These are phyloP conservation scores for Platycnemis pennipes DNA, from an alignment of 2,888 invertebrate genomes.

Conservation along the genomic window DNA sequence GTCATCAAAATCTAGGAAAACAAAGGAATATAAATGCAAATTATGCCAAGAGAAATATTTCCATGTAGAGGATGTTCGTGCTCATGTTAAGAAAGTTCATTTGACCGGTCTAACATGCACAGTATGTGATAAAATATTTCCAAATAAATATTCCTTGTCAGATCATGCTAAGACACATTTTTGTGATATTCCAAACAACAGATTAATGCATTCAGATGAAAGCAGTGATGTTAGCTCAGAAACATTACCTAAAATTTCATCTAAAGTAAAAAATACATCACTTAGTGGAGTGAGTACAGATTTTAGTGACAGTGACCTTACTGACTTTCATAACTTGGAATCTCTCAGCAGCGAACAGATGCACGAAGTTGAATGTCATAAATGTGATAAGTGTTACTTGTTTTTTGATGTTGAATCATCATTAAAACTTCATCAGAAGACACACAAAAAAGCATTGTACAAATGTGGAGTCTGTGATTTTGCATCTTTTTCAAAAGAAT, in stretches of 20 bases:
- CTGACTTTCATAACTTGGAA: background rate
- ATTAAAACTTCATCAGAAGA: background rate
- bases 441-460: constrained; percentile 16
- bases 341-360: background rate
- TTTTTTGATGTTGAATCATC: background rate
- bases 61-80: background rate
- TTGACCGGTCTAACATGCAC: background rate
- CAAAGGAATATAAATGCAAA: background rate
- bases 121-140: background rate
- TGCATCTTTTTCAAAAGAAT: background rate
- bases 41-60: background rate
- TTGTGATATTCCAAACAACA: background rate
- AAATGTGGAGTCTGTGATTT: constrained; percentile 34
- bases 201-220: background rate
- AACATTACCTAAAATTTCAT: background rate
- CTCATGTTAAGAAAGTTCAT: background rate
- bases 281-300: background rate
- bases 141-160: background rate
- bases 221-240: background rate
- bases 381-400: background rate
- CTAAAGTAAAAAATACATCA: background rate
- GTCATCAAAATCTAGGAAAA: background rate
- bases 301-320: background rate
- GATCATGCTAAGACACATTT: background rate
- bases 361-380: background rate